These are phyloP conservation scores for Oplegnathus fasciatus DNA, from an alignment of 2,113 vertebrate species.

Conservation along the genomic window DNA sequence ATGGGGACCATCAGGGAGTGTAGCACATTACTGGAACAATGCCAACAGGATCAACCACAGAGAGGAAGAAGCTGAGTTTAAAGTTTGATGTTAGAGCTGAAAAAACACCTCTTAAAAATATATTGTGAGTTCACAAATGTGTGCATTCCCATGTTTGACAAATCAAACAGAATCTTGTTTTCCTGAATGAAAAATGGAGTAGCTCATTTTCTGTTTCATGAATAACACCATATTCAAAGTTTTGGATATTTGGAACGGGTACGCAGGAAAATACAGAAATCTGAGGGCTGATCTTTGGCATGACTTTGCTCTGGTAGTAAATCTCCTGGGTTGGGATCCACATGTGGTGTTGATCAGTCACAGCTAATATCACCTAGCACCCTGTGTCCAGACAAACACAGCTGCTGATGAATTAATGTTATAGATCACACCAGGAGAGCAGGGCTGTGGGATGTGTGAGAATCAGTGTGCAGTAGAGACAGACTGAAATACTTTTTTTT, in stretches of 20 bases:
- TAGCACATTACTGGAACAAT: slow-evolving; percentile 51
- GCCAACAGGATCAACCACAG: slow-evolving; percentile 39
- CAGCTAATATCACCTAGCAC: slow-evolving; percentile 76
- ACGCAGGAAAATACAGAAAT: slow-evolving; percentile 37
- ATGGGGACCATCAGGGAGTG: slow-evolving; percentile 46
- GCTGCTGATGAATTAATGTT: slow-evolving; percentile 71
- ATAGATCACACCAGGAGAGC: slow-evolving; percentile 51
- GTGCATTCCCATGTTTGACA: not conserved
- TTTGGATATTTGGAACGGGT: slow-evolving; percentile 15
- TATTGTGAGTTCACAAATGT: not conserved
- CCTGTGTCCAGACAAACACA: slow-evolving; percentile 71
- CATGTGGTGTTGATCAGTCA: slow-evolving; percentile 80
- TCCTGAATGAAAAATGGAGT: not conserved
- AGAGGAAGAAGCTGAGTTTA: slow-evolving; percentile 24
- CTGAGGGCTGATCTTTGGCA: slow-evolving; percentile 45
- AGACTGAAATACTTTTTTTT: not conserved
- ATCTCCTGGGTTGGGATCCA: slow-evolving; percentile 61
- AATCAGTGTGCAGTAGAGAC: slow-evolving; percentile 7
- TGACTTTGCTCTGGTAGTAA: slow-evolving; percentile 56
- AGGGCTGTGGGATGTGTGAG: slow-evolving; percentile 10
- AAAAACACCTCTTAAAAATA: not conserved
- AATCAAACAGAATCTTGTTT: not conserved
- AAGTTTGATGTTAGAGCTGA: slow-evolving; percentile 12
- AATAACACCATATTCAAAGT: not conserved
- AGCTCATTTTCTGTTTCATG: not conserved